Evolutionary conservation across 37 sponge, comb jelly and placozoan species (phyloP).

Genomic region (Spongia lamella): DNA sequence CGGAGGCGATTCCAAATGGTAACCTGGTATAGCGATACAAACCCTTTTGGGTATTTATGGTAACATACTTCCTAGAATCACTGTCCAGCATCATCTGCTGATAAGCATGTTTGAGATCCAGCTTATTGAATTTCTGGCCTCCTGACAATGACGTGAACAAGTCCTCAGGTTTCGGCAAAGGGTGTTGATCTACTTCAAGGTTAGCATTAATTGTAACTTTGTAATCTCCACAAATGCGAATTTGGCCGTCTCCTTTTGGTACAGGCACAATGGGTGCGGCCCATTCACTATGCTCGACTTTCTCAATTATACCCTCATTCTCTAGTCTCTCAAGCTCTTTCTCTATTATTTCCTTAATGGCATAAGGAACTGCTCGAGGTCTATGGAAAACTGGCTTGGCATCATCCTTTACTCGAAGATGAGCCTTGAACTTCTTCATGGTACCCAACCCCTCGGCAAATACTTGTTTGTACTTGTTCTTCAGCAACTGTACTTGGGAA

Average conservation of each 20-base stretch:
- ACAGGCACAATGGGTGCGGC: slow-evolving; percentile 61
- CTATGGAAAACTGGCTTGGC: slow-evolving; percentile 17
- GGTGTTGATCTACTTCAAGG: slow-evolving; percentile 21
- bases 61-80: slow-evolving; percentile 14
- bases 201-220: slow-evolving; percentile 48
- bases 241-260: slow-evolving; percentile 25
- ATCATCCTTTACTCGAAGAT: slow-evolving; percentile 1
- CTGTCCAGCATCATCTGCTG: slow-evolving; percentile 30
- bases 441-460: slow-evolving; percentile 29
- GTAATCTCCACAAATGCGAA: slow-evolving; percentile 59
- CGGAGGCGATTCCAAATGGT: slow-evolving; percentile 8
- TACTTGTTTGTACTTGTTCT: slow-evolving; percentile 17
- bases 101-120: slow-evolving; percentile 60
- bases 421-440: slow-evolving; percentile 10
- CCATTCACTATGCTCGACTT: slow-evolving; percentile 38
- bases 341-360: slow-evolving; percentile 10
- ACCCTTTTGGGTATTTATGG: slow-evolving; percentile 65
- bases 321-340: slow-evolving; percentile 1
- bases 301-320: slow-evolving; percentile 31
- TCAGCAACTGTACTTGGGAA: background rate
- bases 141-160: slow-evolving; percentile 31
- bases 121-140: slow-evolving; percentile 45
- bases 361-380: slow-evolving; percentile 18
- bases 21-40: slow-evolving; percentile 8
- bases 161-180: slow-evolving; percentile 53